Base-by-base conservation (phyloP, 2,888 invertebrate genomes). In the Serripes groenlandicus region DNA sequence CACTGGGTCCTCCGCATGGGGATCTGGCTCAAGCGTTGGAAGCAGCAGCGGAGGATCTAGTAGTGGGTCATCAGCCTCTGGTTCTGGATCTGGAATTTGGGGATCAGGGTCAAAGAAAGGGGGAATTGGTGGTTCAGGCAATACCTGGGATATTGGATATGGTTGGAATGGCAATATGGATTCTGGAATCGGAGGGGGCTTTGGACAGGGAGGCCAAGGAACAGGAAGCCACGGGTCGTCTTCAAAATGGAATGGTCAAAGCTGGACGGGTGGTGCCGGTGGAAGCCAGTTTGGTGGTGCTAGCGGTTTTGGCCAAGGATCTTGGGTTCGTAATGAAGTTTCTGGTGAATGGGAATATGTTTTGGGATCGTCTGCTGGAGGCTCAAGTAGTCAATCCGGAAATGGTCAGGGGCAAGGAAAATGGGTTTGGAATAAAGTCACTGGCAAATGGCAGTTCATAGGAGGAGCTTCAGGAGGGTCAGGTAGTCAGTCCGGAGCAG, bases 141-240 rank as follows among this genome's bases (percentile, higher is more conserved):
- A 56, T 18, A 28, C 74, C 30, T 56, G 69, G 75, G 42, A 32
- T 5, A 34, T 21, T 32, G 23, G 42, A 11, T 54, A 21, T 28
- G 81, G 76, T 52, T 32, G 62, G 32, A 34, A 56, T 62, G 68
- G 78, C 21, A 32, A 37, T 15, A 34, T 58, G 15, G 71, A 42
- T 0, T 54, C 28, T 9, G 73, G 68, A 5, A 5, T 34, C 9
- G 58, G 32, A 4, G 52, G 35, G 26, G 66, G 52, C 18, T 34
- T 42, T 64, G 37, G 42, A 18, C 18, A 35, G 37, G 37, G 5
- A 26, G 34, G 66, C 0, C 35, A 35, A 21, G 37, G 30, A 30
- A 64, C 58, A 58, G 66, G 58, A 11, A 21, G 3, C n/a, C 26
- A 68, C 3, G 35, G 52, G 37, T 15, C 68, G 1, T 56, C 58